Conservation (phyloP, 1,140 invertebrate species). For the Ctenoplectra terminalis region DNA sequence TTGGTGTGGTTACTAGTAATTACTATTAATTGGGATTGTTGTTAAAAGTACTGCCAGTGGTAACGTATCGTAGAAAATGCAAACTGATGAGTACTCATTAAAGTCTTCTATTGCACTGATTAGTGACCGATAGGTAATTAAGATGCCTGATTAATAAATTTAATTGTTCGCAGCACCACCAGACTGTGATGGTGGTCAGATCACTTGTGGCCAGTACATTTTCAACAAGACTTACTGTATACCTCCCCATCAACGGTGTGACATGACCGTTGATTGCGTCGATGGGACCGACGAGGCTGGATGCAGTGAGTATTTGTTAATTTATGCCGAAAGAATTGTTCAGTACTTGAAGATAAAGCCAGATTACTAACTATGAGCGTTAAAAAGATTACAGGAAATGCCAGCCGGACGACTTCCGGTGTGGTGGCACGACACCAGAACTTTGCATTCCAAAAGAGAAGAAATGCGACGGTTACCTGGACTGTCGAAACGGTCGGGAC, state of each 20-base stretch:
- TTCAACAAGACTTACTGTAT: slow-evolving; percentile 97
- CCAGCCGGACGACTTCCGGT: slow-evolving; percentile 92
- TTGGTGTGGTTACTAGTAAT: neutral
- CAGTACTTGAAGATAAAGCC: neutral
- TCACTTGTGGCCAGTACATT: slow-evolving; percentile 94
- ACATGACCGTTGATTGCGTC: slow-evolving; percentile 96
- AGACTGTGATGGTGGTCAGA: slow-evolving; percentile 92
- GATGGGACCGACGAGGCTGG: slow-evolving; percentile 96
- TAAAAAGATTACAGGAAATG: slow-evolving; percentile 92
- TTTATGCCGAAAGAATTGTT: neutral
- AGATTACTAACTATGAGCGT: slow-evolving; percentile 21
- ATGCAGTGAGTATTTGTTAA: slow-evolving; percentile 91
- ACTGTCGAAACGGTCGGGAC: slow-evolving; percentile 94
- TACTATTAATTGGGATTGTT: slow-evolving; percentile 43
- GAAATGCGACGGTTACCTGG: slow-evolving; percentile 93
- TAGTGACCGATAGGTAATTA: neutral
- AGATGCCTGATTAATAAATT: neutral
- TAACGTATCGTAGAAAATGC: neutral
- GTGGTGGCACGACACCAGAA: slow-evolving; percentile 85
- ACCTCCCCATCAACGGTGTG: slow-evolving; percentile 94
- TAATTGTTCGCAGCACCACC: slow-evolving; percentile 89
- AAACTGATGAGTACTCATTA: neutral
- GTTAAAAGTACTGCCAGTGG: neutral
- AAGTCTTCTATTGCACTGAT: neutral
- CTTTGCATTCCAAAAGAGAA: slow-evolving; percentile 94